A percentile compares a stretch with the other conserved stretches of the same genome.
phyloP scores from a whole-genome alignment of 1,140 invertebrate genomes.

The Lasioglossum albipes region DNA sequence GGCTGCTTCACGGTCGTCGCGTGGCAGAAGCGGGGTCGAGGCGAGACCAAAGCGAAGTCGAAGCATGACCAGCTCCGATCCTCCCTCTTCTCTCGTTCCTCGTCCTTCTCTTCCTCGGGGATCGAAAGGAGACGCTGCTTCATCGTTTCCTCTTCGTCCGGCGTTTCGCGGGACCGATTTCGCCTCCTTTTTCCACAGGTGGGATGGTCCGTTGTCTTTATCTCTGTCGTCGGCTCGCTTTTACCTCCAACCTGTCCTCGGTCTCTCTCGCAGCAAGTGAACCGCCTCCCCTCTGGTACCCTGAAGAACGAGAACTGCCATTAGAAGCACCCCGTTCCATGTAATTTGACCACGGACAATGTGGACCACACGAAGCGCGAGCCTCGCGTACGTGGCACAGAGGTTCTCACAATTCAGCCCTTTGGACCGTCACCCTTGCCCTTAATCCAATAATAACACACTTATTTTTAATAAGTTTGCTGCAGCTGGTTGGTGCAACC shows the following conservation, averaged over 20 bases:
- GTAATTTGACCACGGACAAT: constrained; percentile 76
- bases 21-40: constrained; percentile 66
- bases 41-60: constrained; percentile 62
- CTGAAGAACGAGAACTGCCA: constrained; percentile 71
- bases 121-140: constrained; percentile 33
- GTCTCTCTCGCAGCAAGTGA: constrained; percentile 39
- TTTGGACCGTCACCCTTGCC: not conserved
- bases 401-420: constrained; percentile 62
- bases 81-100: constrained; percentile 17
- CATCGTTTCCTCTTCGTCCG: constrained; percentile 26
- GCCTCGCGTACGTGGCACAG: constrained; percentile 64
- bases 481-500: too few relatives aligned
- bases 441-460: too few relatives aligned
- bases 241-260: constrained; percentile 9
- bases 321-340: constrained; percentile 76
- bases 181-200: constrained; percentile 13
- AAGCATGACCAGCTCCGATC: constrained; percentile 57
- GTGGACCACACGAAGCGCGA: constrained; percentile 75
- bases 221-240: not conserved
- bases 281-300: constrained; percentile 51
- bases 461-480: too few relatives aligned
- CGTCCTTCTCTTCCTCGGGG: constrained; percentile 13
- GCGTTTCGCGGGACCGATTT: constrained; percentile 1
- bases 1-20: constrained; percentile 69
- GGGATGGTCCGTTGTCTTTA: not conserved